Conservation (phyloP, 2,888 invertebrate genomes). For the Ormyrus nitidulus region DNA sequence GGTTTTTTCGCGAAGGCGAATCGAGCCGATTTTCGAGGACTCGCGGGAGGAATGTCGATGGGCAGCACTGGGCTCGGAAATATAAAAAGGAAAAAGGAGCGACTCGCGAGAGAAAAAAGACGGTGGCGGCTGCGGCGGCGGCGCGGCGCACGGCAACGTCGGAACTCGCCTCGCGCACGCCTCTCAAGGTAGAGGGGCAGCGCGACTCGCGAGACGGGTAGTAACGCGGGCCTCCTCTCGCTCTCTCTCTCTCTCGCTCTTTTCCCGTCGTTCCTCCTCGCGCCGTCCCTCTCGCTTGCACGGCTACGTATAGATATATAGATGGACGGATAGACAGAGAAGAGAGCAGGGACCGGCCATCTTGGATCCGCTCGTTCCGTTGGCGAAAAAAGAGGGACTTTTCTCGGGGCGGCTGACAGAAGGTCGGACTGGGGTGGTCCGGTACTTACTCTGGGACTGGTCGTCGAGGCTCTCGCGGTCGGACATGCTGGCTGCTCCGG, state of each 20-base stretch:
- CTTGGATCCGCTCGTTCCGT: conserved; percentile 71
- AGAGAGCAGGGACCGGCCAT: conserved; percentile 66
- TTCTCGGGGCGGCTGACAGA: conserved; percentile 43
- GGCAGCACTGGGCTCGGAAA: not conserved
- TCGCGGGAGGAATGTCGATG: not conserved
- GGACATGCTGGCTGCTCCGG: conserved; percentile 66
- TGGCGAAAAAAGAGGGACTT: conserved; percentile 60
- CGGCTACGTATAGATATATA: conserved; percentile 4
- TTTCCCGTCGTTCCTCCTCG: conserved; percentile 59
- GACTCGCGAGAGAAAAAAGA: not conserved
- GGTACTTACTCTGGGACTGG: conserved; percentile 73
- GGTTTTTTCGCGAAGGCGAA: too few relatives aligned
- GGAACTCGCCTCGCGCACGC: conserved; percentile 55
- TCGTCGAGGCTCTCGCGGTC: conserved; percentile 75
- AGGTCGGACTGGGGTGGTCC: not conserved
- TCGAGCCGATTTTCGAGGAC: too few relatives aligned
- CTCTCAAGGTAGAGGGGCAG: conserved; percentile 15
- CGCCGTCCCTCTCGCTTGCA: conserved; percentile 37
- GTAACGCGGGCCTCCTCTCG: conserved; percentile 58
- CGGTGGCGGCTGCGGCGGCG: conserved; percentile 52
- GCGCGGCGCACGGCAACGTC: conserved; percentile 60
- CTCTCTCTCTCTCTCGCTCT: conserved; percentile 55
- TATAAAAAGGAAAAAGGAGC: not conserved
- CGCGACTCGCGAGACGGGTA: conserved; percentile 46
- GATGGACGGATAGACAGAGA: conserved; percentile 14